Evolutionary conservation across 2,797 vertebrate species (phyloP).

Genomic region (Pitangus sulphuratus): DNA sequence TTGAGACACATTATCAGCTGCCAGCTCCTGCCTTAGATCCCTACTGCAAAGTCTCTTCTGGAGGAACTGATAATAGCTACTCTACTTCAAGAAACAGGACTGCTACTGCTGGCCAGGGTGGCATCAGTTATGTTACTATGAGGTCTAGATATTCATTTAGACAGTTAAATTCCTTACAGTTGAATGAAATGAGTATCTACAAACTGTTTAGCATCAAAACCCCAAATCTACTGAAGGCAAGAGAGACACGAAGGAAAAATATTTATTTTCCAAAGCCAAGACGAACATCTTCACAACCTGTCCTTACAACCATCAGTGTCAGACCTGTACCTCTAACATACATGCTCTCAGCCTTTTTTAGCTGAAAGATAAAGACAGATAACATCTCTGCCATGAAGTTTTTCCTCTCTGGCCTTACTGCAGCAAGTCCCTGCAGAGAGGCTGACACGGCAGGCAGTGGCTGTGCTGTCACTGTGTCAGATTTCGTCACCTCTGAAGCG

Average conservation of each 20-base stretch:
- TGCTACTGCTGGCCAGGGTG: fast-evolving
- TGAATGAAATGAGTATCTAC: neutral
- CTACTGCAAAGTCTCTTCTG: neutral
- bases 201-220: neutral
- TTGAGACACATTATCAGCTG: neutral
- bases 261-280: neutral
- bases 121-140: neutral
- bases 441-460: neutral
- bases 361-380: neutral
- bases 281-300: neutral
- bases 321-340: neutral
- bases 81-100: neutral
- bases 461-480: neutral
- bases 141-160: neutral
- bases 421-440: neutral
- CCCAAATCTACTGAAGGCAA: neutral
- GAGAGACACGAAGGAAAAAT: neutral
- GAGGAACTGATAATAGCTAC: neutral
- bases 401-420: neutral
- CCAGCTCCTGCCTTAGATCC: neutral
- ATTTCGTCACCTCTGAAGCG: neutral
- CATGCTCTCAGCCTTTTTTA: neutral
- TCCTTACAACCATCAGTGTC: neutral
- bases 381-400: neutral
- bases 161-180: neutral